These are phyloP conservation scores for Macrotus californicus DNA, from an alignment of 2,113 vertebrate genomes.

Conservation along the genomic window DNA sequence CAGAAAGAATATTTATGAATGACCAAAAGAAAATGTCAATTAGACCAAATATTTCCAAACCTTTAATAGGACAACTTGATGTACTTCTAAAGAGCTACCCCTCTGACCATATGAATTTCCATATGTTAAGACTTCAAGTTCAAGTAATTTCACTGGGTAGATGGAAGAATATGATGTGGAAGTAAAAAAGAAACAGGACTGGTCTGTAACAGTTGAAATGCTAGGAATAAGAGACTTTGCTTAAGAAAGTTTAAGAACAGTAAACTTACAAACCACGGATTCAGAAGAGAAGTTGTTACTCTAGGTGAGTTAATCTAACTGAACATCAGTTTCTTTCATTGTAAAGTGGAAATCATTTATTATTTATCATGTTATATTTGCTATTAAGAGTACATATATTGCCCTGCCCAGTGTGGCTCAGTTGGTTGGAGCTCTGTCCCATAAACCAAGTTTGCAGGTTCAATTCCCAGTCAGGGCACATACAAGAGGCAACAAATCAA, in stretches of 20 bases:
- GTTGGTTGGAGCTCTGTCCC: too few species aligned
- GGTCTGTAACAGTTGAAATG: neutral
- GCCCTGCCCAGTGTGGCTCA: too few species aligned
- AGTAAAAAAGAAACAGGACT: neutral
- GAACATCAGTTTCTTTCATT: neutral
- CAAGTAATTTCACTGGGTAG: neutral
- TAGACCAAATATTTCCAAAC: neutral
- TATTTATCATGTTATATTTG: neutral
- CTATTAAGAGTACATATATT: neutral
- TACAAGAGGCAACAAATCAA: too few species aligned
- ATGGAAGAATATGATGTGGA: neutral
- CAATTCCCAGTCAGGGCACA: too few species aligned
- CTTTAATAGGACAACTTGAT: neutral
- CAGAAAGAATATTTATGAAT: neutral
- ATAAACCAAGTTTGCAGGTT: too few species aligned
- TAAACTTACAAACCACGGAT: neutral
- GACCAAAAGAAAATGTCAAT: neutral
- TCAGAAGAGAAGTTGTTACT: neutral
- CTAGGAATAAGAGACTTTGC: neutral
- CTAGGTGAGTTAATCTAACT: neutral
- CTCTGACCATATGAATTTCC: neutral
- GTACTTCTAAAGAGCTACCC: neutral
- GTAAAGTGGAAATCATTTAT: neutral
- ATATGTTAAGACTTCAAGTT: neutral
- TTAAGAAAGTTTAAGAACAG: neutral